phyloP scores from a whole-genome alignment of 2,113 vertebrate species.

The Anas platyrhynchos region DNA sequence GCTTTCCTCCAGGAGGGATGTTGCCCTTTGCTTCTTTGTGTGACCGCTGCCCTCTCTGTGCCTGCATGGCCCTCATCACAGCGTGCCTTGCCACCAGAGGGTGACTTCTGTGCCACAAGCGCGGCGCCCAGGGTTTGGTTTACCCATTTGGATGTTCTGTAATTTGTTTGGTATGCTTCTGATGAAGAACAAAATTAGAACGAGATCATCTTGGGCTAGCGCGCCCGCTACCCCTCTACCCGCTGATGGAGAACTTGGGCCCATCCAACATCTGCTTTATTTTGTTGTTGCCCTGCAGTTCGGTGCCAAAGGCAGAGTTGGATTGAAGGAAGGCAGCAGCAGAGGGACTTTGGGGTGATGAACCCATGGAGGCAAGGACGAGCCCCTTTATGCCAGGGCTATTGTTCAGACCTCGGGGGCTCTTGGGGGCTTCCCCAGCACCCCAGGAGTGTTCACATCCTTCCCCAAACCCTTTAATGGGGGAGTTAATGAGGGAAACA shows the following conservation, averaged over 20 bases:
- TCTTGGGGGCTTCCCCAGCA: fast-evolving
- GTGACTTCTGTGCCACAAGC: not conserved
- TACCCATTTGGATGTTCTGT: not conserved
- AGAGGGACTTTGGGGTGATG: fast-evolving
- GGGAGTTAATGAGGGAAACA: fast-evolving
- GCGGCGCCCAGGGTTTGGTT: not conserved
- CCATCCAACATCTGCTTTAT: fast-evolving
- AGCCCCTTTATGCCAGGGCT: too few species aligned
- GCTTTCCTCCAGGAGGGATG: fast-evolving
- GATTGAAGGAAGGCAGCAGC: fast-evolving
- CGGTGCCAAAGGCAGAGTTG: fast-evolving
- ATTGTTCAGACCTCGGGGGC: fast-evolving
- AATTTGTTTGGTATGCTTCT: not conserved
- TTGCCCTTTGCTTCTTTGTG: fast-evolving
- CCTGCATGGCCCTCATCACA: fast-evolving
- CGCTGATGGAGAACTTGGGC: not conserved
- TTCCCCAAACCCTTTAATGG: too few species aligned
- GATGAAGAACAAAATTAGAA: not conserved
- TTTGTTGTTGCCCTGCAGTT: fast-evolving
- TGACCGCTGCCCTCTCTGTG: not conserved
- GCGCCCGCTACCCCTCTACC: not conserved
- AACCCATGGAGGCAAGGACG: too few species aligned
- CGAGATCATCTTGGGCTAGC: fast-evolving
- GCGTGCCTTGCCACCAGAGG: not conserved
- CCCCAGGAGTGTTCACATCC: not conserved